phyloP scores from a whole-genome alignment of 2,797 vertebrate species.

The Lagorchestes hirsutus region DNA sequence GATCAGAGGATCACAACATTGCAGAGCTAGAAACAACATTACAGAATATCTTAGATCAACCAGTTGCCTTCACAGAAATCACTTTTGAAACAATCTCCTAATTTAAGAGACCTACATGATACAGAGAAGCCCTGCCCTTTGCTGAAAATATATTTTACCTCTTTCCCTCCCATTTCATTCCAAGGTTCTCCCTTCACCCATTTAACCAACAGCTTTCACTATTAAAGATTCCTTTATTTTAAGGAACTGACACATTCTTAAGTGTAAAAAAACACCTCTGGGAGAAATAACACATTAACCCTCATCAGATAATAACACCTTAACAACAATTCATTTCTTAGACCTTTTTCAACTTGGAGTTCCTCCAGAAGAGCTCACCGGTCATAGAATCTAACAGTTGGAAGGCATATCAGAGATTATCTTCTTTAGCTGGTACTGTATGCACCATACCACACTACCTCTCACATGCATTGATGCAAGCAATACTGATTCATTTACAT shows the following conservation, averaged over 20 bases:
- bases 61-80: background rate
- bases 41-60: background rate
- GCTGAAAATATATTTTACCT: background rate
- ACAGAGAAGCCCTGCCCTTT: background rate
- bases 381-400: no score
- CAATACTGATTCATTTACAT: background rate
- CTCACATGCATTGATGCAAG: background rate
- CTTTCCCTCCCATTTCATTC: background rate
- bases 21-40: background rate
- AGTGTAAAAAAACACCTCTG: background rate
- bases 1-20: background rate
- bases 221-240: background rate
- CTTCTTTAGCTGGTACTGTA: background rate
- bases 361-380: no score
- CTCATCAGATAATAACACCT: background rate
- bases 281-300: background rate
- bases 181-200: background rate
- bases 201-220: background rate
- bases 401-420: background rate
- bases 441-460: background rate
- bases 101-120: background rate
- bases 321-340: background rate
- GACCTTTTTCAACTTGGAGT: background rate
- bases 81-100: background rate
- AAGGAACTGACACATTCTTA: background rate